Evolutionary conservation across 2,888 invertebrate genomes (phyloP).

Genomic region (Zaprionus obscuricornis): DNA sequence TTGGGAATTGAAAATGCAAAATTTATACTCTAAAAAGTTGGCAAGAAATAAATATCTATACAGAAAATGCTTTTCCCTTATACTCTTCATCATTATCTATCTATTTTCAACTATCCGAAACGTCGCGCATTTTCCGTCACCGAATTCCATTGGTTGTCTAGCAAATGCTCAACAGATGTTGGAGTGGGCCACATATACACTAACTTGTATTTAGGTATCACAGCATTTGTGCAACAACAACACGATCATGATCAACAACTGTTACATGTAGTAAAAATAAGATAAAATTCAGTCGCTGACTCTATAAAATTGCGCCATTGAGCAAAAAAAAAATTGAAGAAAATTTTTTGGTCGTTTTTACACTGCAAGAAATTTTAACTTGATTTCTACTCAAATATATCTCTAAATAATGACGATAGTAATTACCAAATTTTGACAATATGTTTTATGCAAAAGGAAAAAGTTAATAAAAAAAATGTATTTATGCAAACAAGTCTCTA

Average conservation of each 20-base stretch:
- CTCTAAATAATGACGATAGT: no score
- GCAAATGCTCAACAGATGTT: slow-evolving; percentile 64
- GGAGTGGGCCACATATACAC: slow-evolving; percentile 54
- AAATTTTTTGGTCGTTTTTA: slow-evolving; percentile 28
- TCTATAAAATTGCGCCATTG: slow-evolving; percentile 68
- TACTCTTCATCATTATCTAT: background rate
- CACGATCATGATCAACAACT: slow-evolving; percentile 65
- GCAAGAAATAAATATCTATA: no score
- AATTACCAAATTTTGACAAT: no score
- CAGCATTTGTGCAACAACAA: slow-evolving; percentile 45
- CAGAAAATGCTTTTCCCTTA: no score
- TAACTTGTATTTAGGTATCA: slow-evolving; percentile 32
- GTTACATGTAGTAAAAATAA: slow-evolving; percentile 72
- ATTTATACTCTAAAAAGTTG: no score
- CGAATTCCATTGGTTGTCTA: slow-evolving; percentile 54
- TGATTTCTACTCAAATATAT: no score
- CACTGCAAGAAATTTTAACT: slow-evolving; percentile 36
- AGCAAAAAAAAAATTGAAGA: slow-evolving; percentile 39
- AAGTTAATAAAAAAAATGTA: no score
- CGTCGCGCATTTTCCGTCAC: slow-evolving; percentile 36
- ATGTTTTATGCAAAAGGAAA: no score
- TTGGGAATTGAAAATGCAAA: no score
- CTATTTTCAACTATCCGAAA: slow-evolving; percentile 13
- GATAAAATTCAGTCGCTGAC: slow-evolving; percentile 66
- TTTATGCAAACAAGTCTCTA: no score